A percentile compares a stretch with the other conserved stretches of the same genome.
These are phyloP conservation scores for Loriculus beryllinus DNA, from an alignment of 2,797 vertebrate genomes.

Conservation along the genomic window DNA sequence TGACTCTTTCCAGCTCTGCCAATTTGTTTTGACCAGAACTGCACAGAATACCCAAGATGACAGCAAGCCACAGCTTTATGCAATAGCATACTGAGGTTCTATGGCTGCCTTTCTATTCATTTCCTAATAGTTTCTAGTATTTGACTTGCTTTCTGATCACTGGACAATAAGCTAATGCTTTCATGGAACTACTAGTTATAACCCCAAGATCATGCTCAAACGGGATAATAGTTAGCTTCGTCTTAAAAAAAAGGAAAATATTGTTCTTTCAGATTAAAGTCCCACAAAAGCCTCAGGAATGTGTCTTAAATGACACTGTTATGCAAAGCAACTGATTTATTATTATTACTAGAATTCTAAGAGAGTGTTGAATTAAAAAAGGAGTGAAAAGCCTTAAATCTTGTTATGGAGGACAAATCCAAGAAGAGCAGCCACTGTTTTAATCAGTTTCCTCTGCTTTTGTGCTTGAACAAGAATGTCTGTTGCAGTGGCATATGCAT, in stretches of 20 bases:
- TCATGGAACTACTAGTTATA: not conserved
- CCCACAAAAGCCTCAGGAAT: not conserved
- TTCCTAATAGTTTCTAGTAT: not conserved
- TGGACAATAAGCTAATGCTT: not conserved
- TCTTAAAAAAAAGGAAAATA: not conserved
- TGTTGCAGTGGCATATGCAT: not conserved
- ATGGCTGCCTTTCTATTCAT: not conserved
- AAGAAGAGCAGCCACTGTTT: not conserved
- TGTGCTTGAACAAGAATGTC: not conserved
- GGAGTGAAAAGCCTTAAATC: not conserved
- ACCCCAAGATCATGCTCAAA: not conserved
- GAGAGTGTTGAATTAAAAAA: not conserved
- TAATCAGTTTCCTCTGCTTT: not conserved
- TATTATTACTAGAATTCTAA: not conserved
- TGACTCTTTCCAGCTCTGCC: not conserved
- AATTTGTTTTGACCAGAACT: not conserved
- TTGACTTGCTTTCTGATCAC: not conserved
- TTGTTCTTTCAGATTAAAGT: not conserved
- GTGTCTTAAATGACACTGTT: not conserved
- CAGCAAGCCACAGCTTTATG: not conserved
- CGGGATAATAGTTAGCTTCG: not conserved
- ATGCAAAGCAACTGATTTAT: not conserved
- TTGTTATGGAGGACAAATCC: not conserved
- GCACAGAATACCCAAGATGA: not conserved
- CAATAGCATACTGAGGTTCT: not conserved